phyloP scores from a whole-genome alignment of 2,113 vertebrate genomes.

The Archilochus colubris region DNA sequence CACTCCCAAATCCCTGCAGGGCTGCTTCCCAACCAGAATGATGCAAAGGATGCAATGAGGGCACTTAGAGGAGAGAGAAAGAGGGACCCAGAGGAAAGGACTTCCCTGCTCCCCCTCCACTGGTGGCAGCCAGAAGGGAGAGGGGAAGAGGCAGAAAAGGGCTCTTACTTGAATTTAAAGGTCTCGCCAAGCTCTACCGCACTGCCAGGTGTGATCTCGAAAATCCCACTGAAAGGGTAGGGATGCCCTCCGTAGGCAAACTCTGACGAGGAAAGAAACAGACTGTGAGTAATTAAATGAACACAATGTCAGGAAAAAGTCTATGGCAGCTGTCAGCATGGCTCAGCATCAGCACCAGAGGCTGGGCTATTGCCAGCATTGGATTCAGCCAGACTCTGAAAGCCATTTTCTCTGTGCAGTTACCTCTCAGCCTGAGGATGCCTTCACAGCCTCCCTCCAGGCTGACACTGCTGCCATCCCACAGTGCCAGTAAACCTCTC shows the following conservation, averaged over 20 bases:
- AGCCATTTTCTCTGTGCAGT: not conserved
- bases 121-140: not conserved
- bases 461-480: not conserved
- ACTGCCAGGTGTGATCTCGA: slow-evolving; percentile 92
- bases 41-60: not conserved
- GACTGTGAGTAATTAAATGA: slow-evolving; percentile 48
- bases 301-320: not conserved
- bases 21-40: not conserved
- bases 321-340: slow-evolving; percentile 8
- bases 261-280: slow-evolving; percentile 78
- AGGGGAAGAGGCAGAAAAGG: not conserved
- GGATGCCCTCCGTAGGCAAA: slow-evolving; percentile 95
- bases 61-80: not conserved
- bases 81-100: not conserved
- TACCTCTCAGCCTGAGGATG: not conserved
- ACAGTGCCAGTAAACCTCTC: not conserved
- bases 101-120: not conserved
- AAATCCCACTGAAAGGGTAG: slow-evolving; percentile 95
- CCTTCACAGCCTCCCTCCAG: not conserved
- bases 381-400: not conserved
- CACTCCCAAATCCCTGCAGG: not conserved
- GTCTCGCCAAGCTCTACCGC: slow-evolving; percentile 91
- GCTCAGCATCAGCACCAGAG: slow-evolving; percentile 8
- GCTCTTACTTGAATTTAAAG: slow-evolving; percentile 94
- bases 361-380: not conserved